Base-by-base conservation (phyloP, 2,888 invertebrate species). In the Pyrrhia umbra region DNA sequence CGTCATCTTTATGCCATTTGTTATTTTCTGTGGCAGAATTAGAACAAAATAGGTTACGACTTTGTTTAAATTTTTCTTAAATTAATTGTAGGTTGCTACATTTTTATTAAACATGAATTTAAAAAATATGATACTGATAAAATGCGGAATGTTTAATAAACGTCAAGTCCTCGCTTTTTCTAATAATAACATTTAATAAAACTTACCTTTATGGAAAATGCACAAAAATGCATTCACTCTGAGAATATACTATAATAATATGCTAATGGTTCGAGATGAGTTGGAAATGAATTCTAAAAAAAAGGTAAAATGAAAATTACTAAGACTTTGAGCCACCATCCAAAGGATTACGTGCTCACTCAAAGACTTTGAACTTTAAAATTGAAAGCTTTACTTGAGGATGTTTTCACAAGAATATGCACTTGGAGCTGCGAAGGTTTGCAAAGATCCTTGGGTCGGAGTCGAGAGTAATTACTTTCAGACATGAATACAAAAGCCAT, bases 361-460 rank as follows among this genome's bases (percentile, higher is more conserved):
- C 56, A 68, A 68, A 68, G 68, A 68, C 68, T 65, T 71, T 66
- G 45, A 67, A 67, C 54, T 74, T 74, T 68, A 30, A 71, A 69
- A 69, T 64, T 59, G 49, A 75, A 69, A 75, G 64, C 70, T 45
- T 68, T 56, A 52, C 54, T 63, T 51, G 13, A 40, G 34, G 46
- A 68, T 55, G 46, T 62, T 72, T 69, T 49, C 23, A 47, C 37
- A 58, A 58, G 39, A 56, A 56, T 57, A 63, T 72, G 49, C 61
- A 46, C 39, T 61, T 49, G 43, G 52, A 27, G 18, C 42, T 50
- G 5, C 18, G 10, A 30, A 37, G 43, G 34, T 54, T 66, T 55
- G 34, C 23, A 42, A 59, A 66, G 46, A 47, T 42, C 37, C 16
- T 52, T 18, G 25, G 39, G 8, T 5, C 18, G 18, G 1, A 39